Conservation (phyloP, 2,797 vertebrate species). For the Hippopotamyrus pictus region DNA sequence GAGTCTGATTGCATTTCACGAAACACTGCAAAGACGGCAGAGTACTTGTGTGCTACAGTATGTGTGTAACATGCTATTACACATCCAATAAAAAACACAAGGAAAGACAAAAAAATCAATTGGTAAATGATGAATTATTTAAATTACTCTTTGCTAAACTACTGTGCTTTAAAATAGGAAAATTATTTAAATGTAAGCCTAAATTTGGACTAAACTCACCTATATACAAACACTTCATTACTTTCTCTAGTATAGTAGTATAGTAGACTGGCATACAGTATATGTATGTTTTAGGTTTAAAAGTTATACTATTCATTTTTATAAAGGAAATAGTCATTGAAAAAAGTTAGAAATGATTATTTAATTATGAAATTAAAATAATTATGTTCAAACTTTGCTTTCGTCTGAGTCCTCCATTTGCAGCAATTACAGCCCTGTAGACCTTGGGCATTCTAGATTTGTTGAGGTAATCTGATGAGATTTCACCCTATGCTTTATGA, state of each 20-base stretch:
- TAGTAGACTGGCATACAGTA: neutral
- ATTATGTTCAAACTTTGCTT: neutral
- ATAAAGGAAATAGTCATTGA: neutral
- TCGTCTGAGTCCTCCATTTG: neutral
- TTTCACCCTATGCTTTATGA: too few relatives aligned
- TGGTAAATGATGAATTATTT: neutral
- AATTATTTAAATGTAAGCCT: neutral
- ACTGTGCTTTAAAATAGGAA: neutral
- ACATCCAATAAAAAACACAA: neutral
- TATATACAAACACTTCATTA: neutral
- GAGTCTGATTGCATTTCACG: neutral
- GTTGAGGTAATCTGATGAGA: neutral
- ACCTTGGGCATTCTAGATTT: neutral
- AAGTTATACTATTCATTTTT: neutral
- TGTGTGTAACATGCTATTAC: neutral
- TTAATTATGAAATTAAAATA: neutral
- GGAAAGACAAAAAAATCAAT: neutral
- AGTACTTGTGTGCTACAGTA: neutral
- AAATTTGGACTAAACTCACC: neutral
- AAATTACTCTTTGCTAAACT: neutral
- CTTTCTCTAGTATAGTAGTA: neutral
- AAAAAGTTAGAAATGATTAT: neutral
- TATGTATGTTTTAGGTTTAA: neutral
- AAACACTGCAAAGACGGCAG: neutral
- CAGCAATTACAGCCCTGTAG: neutral